Conservation (phyloP, 2,888 invertebrate genomes). For the Strigamia transsilvanica region DNA sequence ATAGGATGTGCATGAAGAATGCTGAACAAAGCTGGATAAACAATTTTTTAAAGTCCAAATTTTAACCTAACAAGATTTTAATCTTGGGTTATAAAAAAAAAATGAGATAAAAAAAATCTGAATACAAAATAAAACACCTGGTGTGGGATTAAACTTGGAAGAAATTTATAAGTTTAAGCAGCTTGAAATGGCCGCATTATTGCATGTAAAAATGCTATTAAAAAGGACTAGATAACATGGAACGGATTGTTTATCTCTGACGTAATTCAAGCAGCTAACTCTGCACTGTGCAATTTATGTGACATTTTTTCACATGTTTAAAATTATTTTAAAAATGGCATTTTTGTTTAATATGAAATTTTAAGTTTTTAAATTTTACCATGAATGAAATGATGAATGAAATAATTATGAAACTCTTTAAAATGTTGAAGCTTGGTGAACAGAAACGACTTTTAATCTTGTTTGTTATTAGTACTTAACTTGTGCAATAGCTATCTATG, state of each 20-base stretch:
- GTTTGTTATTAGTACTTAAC: too few relatives aligned
- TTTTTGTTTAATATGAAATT: too few relatives aligned
- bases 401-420: too few relatives aligned
- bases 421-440: too few relatives aligned
- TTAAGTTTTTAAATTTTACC: too few relatives aligned
- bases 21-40: background rate
- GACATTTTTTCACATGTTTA: too few relatives aligned
- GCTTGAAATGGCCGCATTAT: constrained; percentile 3
- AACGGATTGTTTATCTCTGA: background rate
- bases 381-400: too few relatives aligned
- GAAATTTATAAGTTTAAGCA: constrained; percentile 14
- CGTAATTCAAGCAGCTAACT: too few relatives aligned
- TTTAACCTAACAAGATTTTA: background rate
- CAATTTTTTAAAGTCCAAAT: background rate
- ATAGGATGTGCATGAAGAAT: background rate
- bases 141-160: background rate
- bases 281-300: too few relatives aligned
- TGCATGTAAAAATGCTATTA: background rate
- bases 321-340: too few relatives aligned
- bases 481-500: too few relatives aligned
- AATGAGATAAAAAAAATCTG: background rate
- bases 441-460: too few relatives aligned
- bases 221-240: background rate
- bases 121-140: constrained; percentile 6
- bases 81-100: background rate